Percentiles rank a stretch among this genome's conserved stretches.
Conservation (phyloP, 2,113 vertebrate genomes). For the Gavia stellata region DNA sequence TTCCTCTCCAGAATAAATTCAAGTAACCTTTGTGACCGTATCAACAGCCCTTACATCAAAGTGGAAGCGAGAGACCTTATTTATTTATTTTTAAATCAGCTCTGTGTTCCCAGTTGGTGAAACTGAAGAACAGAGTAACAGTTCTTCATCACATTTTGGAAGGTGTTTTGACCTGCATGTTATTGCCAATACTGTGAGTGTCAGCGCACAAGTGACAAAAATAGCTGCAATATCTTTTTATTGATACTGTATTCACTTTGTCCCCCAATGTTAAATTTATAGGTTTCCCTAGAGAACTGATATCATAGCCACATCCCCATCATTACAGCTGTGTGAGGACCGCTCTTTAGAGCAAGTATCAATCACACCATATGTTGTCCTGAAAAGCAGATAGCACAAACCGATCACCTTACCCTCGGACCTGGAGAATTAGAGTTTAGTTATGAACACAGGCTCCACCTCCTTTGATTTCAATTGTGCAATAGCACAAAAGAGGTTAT, state of each 20-base stretch:
- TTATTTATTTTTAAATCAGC: constrained; percentile 26
- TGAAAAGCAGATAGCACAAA: not conserved
- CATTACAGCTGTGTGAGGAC: not conserved
- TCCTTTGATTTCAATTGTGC: not conserved
- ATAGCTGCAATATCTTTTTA: constrained; percentile 48
- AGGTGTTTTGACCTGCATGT: not conserved
- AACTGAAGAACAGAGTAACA: not conserved
- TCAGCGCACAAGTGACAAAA: not conserved
- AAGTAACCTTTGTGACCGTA: not conserved
- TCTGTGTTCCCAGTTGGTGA: not conserved
- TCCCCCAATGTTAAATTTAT: not conserved
- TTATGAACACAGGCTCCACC: not conserved
- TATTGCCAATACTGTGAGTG: not conserved
- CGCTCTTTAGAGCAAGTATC: not conserved
- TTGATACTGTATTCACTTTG: constrained; percentile 42
- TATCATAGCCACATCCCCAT: not conserved
- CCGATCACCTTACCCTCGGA: not conserved
- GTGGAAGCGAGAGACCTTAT: not conserved
- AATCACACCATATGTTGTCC: not conserved
- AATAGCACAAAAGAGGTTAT: not conserved
- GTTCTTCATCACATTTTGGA: constrained; percentile 9
- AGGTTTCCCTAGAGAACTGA: not conserved
- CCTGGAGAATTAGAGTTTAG: constrained; percentile 5
- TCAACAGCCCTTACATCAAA: not conserved
- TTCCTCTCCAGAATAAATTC: constrained; percentile 8